Conservation (phyloP, 2,888 invertebrate genomes). For the Calameuta idolon region DNA sequence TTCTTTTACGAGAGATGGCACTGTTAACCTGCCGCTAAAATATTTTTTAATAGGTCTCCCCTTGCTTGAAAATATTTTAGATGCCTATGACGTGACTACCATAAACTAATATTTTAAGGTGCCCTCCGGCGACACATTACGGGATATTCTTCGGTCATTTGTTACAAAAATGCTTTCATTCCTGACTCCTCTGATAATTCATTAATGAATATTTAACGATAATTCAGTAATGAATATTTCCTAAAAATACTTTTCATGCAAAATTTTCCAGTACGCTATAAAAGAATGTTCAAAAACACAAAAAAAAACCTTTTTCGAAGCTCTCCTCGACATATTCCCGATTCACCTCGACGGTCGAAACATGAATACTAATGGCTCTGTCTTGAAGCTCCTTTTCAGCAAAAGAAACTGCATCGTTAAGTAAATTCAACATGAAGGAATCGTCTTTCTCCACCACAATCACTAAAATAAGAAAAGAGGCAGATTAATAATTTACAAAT, state of each 20-base stretch:
- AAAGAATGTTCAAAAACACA: not conserved
- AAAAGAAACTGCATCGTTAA: conserved; percentile 48
- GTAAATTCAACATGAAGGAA: conserved; percentile 35
- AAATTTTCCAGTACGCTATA: not conserved
- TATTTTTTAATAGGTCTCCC: no score
- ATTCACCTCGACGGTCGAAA: conserved; percentile 51
- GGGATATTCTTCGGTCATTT: no score
- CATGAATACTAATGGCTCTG: conserved; percentile 46
- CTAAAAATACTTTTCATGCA: not conserved
- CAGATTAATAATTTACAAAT: not conserved
- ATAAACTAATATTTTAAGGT: no score
- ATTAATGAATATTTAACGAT: no score
- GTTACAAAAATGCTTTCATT: not conserved
- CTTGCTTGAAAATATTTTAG: no score
- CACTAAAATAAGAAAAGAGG: conserved; percentile 39
- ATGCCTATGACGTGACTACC: no score
- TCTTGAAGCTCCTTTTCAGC: conserved; percentile 48
- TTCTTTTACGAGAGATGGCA: no score
- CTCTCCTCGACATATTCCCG: conserved; percentile 54
- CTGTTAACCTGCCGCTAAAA: no score
- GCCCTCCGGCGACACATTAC: no score
- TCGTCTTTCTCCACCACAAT: conserved; percentile 57
- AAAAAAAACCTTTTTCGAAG: conserved; percentile 48
- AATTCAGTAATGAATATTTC: not conserved
- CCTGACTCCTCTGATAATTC: not conserved